A percentile compares a stretch with the other conserved stretches of the same genome.
Conservation (phyloP, 1,140 invertebrate species). For the Dreissena polymorpha region DNA sequence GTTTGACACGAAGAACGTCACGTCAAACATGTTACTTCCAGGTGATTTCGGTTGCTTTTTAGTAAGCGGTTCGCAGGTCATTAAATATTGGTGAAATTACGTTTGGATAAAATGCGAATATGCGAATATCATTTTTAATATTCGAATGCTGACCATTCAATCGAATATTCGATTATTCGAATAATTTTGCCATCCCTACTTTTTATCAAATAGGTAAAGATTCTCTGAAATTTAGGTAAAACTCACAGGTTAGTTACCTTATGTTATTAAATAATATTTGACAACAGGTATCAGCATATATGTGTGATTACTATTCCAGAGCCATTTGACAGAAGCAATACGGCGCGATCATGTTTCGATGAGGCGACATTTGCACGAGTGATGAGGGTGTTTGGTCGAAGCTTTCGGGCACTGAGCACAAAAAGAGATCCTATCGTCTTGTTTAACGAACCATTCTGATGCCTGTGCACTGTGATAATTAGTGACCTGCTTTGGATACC, state of each 20-base stretch:
- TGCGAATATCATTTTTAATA: no score
- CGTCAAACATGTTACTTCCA: no score
- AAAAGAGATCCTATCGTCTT: conserved; percentile 60
- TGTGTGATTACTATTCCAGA: conserved; percentile 83
- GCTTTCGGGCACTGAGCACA: conserved; percentile 58
- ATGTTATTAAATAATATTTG: background rate
- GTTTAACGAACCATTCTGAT: conserved; percentile 61
- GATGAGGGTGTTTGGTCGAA: conserved; percentile 85
- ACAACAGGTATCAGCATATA: conserved; percentile 45
- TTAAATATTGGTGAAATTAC: no score
- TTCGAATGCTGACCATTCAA: no score
- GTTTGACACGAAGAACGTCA: no score
- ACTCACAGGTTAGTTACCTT: background rate
- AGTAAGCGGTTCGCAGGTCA: no score
- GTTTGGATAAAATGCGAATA: no score
- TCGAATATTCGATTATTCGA: no score
- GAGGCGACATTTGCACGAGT: conserved; percentile 90
- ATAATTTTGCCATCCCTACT: no score
- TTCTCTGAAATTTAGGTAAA: background rate
- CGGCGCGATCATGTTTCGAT: conserved; percentile 96
- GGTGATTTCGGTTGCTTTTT: no score
- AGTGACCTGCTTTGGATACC: no score
- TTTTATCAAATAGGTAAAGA: background rate
- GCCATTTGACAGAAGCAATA: conserved; percentile 96
- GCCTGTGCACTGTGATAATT: no score